phyloP scores from a whole-genome alignment of 2,797 vertebrate species.

The Enteromius viviparus region DNA sequence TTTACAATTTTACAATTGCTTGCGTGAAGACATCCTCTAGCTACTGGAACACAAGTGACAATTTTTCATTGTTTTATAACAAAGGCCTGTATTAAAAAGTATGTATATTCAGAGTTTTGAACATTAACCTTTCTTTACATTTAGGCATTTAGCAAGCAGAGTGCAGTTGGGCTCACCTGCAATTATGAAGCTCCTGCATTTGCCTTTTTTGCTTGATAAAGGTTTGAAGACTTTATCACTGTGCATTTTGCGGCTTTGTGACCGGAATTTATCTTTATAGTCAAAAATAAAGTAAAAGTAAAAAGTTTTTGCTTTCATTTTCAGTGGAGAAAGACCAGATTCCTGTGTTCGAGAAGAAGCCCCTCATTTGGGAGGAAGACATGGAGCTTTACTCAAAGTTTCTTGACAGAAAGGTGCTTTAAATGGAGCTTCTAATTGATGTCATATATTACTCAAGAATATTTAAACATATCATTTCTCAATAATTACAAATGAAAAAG shows the following conservation, averaged over 20 bases:
- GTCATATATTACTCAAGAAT: background rate
- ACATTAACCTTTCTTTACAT: slow-evolving; percentile 15
- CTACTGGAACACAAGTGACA: background rate
- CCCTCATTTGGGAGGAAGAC: slow-evolving; percentile 87
- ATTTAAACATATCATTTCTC: background rate
- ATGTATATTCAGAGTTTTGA: background rate
- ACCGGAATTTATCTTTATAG: background rate
- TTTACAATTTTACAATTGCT: background rate
- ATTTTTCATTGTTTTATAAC: background rate
- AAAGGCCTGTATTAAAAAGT: background rate
- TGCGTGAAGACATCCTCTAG: background rate
- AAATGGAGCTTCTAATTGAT: background rate
- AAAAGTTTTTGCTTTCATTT: slow-evolving; percentile 23
- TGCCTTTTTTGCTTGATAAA: slow-evolving; percentile 71
- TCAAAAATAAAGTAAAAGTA: background rate
- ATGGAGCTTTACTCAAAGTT: slow-evolving; percentile 83
- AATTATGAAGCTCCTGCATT: slow-evolving; percentile 75
- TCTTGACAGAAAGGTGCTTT: slow-evolving; percentile 86
- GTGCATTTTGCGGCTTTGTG: background rate
- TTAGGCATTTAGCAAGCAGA: slow-evolving; percentile 83
- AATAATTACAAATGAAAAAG: background rate
- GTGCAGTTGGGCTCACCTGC: slow-evolving; percentile 84
- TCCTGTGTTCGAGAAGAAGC: slow-evolving; percentile 75
- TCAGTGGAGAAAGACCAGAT: slow-evolving; percentile 63
- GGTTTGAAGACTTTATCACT: slow-evolving; percentile 70